Conservation (phyloP, 2,888 invertebrate species). For the Sarcophaga variegata region DNA sequence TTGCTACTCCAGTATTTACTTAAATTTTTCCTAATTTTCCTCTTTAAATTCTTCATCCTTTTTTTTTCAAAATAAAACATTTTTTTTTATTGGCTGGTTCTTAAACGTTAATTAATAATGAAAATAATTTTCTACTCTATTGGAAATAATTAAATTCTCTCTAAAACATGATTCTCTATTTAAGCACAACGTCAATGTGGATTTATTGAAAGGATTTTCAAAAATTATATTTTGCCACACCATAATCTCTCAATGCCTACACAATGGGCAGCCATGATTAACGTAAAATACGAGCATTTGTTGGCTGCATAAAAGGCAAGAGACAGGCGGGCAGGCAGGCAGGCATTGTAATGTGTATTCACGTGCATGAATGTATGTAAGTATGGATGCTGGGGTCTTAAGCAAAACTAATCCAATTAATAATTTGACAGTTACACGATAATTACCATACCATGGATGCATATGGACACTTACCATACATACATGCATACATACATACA, state of each 20-base stretch:
- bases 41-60: not conserved
- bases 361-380: constrained; percentile 21
- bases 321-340: not conserved
- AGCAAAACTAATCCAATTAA: constrained; percentile 75
- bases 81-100: too few species aligned
- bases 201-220: constrained; percentile 72
- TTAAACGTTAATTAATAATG: too few species aligned
- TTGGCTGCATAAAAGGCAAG: too few species aligned
- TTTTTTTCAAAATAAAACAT: too few species aligned
- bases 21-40: not conserved
- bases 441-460: constrained; percentile 54
- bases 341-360: not conserved
- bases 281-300: too few species aligned
- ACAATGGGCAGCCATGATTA: not conserved
- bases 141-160: constrained; percentile 31
- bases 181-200: constrained; percentile 73
- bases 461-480: not conserved
- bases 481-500: not conserved
- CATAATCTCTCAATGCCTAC: constrained; percentile 3
- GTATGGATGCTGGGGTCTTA: constrained; percentile 32
- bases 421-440: constrained; percentile 67
- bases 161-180: constrained; percentile 71
- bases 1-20: too few species aligned
- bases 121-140: not conserved
- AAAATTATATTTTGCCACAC: constrained; percentile 30